Base-by-base conservation (phyloP, 2,888 invertebrate species). In the Drosophila bunnanda region DNA sequence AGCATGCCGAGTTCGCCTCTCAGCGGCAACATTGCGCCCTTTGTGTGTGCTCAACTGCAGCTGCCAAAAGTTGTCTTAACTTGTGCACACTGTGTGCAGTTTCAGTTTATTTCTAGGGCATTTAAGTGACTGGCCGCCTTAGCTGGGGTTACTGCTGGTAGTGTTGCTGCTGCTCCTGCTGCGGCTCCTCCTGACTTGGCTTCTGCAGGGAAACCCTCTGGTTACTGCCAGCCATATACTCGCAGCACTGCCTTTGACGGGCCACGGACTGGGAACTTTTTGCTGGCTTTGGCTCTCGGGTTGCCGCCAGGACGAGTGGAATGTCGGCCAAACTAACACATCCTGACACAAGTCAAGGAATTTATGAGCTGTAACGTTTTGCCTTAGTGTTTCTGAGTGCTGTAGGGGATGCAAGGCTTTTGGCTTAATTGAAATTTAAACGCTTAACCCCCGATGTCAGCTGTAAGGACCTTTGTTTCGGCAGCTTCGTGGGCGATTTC, bases 271-370 rank as follows among this genome's bases (percentile, higher is more conserved):
- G 66, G 75, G 55, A 86, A 83, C 54, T 72, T 87, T 86, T 77
- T 68, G 44, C 54, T 57, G 48, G 58, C 48, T 67, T 43, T 59
- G 72, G 72, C 69, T 78, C 72, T 84, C 43, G 77, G 48, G 50
- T 41, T 50, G 56, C 54, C 41, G 56, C 54, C 41, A 62, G 72
- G 72, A 77, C 76, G 55, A 61, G 74, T 69, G 75, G 76, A 82
- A 80, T 75, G 84, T 82, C 75, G 78, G 83, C 74, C 61, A 74
- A 75, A 72, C 74, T 77, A 86, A 84, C 87, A 86, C 79, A 88
- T 82, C 74, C 86, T 76, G 87, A 76, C 86, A 81, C 82, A 89
- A 89, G 88, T 89, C 88, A 89, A 79, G 78, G 77, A 88, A 89
- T 89, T 89, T 89, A 87, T 89, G 87, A 88, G 88, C 88, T 88